Conservation (phyloP, 92 coral and sea anemone genomes). For the Umimayanthus chanpuru region DNA sequence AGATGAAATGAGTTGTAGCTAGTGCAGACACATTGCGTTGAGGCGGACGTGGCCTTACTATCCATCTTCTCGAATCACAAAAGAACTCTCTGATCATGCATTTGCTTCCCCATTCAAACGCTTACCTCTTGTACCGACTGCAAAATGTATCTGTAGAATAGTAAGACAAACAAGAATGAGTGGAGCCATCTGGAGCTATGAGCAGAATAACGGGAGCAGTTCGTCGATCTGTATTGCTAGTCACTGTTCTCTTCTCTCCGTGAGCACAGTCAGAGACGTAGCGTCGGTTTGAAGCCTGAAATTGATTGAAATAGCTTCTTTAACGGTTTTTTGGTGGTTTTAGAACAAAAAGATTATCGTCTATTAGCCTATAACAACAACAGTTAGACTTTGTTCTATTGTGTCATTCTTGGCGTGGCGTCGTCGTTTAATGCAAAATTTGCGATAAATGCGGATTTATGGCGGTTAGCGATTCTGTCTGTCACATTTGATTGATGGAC, state of each 20-base stretch:
- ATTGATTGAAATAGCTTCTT: too few species aligned
- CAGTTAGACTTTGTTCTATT: too few species aligned
- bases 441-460: background rate
- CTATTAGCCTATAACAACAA: too few species aligned
- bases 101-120: too few species aligned
- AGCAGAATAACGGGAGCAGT: background rate
- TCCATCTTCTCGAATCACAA: background rate
- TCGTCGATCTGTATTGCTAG: background rate
- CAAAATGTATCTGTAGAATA: background rate
- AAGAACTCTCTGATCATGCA: too few species aligned
- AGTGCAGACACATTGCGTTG: background rate
- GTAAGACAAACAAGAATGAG: background rate
- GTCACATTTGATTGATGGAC: background rate
- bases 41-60: background rate
- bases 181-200: background rate
- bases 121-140: background rate
- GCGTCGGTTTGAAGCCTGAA: background rate
- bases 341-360: too few species aligned
- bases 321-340: too few species aligned
- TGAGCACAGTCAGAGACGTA: background rate
- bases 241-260: background rate
- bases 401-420: background rate
- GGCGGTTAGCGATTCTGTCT: background rate
- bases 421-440: background rate
- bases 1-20: background rate